These are phyloP conservation scores for Volucella zonaria DNA, from an alignment of 2,888 invertebrate genomes.

Conservation along the genomic window DNA sequence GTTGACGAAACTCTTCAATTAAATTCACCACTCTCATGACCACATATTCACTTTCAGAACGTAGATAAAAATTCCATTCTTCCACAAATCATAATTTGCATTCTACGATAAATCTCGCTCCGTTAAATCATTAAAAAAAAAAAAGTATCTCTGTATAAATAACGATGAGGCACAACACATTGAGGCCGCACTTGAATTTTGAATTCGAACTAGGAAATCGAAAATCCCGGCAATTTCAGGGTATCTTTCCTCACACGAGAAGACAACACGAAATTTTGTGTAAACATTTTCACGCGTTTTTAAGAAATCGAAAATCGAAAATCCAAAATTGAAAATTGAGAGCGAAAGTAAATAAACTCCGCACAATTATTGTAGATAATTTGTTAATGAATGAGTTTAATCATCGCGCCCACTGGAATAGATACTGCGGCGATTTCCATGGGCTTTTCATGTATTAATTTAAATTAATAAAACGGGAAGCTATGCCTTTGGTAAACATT, in stretches of 20 bases:
- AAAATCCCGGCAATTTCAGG: neutral
- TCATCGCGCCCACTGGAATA: conserved; percentile 54
- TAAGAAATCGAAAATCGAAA: conserved; percentile 12
- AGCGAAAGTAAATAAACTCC: conserved; percentile 57
- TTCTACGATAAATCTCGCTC: neutral
- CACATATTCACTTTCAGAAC: conserved; percentile 35
- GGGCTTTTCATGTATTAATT: conserved; percentile 52
- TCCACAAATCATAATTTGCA: conserved; percentile 7
- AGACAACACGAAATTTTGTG: conserved; percentile 29
- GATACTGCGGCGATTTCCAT: conserved; percentile 54
- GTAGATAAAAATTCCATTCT: conserved; percentile 27
- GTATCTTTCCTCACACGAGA: conserved; percentile 8
- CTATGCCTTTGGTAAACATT: neutral
- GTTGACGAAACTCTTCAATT: neutral
- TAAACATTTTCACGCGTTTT: conserved; percentile 46
- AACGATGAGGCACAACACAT: neutral
- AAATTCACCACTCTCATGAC: neutral
- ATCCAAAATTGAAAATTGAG: conserved; percentile 26
- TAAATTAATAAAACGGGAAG: conserved; percentile 42
- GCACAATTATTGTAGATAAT: conserved; percentile 43
- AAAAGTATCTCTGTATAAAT: conserved; percentile 1
- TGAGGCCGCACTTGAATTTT: neutral
- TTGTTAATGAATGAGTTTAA: conserved; percentile 62
- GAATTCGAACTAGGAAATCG: neutral
- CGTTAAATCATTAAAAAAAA: conserved; percentile 10